Evolutionary conservation across 2,113 vertebrate species (phyloP), one percentile per base, ranked within the genome.

Genomic region (Ammospiza nelsoni): DNA sequence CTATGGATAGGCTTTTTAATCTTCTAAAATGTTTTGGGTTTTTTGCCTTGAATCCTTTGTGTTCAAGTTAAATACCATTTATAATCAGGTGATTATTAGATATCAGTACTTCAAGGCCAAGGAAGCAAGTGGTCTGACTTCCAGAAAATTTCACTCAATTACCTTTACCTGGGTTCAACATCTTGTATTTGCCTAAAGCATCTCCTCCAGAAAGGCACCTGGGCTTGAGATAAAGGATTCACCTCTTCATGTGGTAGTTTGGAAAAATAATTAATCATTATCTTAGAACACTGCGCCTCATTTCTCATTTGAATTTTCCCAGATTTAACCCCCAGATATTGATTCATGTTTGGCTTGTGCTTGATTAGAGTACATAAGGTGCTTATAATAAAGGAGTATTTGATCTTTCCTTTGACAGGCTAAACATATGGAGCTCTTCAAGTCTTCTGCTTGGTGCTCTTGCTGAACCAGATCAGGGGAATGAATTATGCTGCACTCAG

Each of bases 361-460:
- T 91, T 6, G 4, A 74, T 80, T 73, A 55, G 91, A 95, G 67
- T 76, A 66, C 78, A 55, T 79, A 57, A 85, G 58, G 67, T 79
- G 82, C 78, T 93, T 82, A 87, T 2, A 84, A 91, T 73, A 75
- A 91, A 89, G 58, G 18, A 73, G 35, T 62, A 35, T 76, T 90
- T 9, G 15, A 9, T 85, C 74, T 94, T 89, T 41, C 51, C 67
- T 87, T 85, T 90, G 90, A 83, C 84, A 94, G 63, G 19, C 39
- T 95, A 91, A 92, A 87, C 74, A 95, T 73, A 94, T 69, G 74
- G 91, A 95, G 78, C 63, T 95, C 81, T 87, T 85, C 71, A 91
- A 82, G 46, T 25, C 49, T 87, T 74, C 51, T 3, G 2, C 78
- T 87, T 69, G 67, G 39, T 94, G 58, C 63, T 91, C 59, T 35